These are phyloP conservation scores for Muntiacus reevesi DNA, from an alignment of 2,113 vertebrate genomes.

Conservation along the genomic window DNA sequence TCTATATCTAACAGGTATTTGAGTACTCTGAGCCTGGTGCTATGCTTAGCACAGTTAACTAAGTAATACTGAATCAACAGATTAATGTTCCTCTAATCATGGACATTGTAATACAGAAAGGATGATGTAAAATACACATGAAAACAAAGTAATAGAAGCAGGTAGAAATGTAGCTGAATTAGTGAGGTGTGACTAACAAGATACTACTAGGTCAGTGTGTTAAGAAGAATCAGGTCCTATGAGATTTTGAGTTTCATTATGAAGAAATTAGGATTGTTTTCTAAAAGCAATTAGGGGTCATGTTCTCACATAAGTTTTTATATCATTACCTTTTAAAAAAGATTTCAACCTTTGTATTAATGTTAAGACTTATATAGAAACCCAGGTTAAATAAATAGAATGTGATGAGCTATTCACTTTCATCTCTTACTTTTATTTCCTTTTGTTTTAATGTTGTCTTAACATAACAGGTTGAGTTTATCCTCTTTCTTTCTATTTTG, in stretches of 20 bases:
- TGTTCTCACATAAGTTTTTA: neutral
- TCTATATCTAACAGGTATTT: neutral
- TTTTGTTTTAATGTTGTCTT: neutral
- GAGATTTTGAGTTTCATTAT: neutral
- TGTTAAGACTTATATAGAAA: neutral
- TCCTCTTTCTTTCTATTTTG: neutral
- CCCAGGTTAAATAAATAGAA: neutral
- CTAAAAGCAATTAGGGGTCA: neutral
- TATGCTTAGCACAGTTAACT: neutral
- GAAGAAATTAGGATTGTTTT: neutral
- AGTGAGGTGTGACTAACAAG: neutral
- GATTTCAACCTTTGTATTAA: neutral
- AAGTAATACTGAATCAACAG: neutral
- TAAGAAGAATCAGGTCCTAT: neutral
- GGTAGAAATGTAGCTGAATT: neutral
- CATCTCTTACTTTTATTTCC: neutral
- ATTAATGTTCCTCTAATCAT: neutral
- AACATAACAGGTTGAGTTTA: neutral
- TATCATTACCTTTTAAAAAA: neutral
- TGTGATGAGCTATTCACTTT: neutral
- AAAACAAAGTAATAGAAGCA: neutral
- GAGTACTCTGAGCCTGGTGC: neutral
- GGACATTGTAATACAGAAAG: neutral
- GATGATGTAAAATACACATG: neutral
- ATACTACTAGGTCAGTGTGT: neutral